Evolutionary conservation across 2,888 invertebrate genomes (phyloP).

Genomic region (Apomyelois bistriatella): DNA sequence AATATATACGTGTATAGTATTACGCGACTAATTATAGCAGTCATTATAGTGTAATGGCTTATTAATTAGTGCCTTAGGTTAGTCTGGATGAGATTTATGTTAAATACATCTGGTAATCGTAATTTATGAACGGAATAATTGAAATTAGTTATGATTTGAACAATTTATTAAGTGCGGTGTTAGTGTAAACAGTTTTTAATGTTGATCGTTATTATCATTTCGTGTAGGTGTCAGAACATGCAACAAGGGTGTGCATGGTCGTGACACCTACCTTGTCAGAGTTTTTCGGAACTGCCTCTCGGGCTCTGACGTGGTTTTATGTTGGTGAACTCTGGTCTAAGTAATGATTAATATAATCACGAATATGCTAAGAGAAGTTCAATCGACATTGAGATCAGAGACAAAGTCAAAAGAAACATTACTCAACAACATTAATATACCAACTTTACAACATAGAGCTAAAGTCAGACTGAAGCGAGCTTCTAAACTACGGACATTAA

Average conservation of each 20-base stretch:
- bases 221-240: too few species aligned
- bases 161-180: too few species aligned
- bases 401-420: not conserved
- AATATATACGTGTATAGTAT: slow-evolving; percentile 2
- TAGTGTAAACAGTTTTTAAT: too few species aligned
- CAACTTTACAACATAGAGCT: not conserved
- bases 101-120: slow-evolving; percentile 11
- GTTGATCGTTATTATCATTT: too few species aligned
- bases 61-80: slow-evolving; percentile 14
- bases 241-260: too few species aligned
- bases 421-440: not conserved
- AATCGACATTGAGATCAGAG: too few species aligned
- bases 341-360: too few species aligned
- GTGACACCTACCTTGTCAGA: too few species aligned
- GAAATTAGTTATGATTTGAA: not conserved
- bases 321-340: too few species aligned
- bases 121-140: not conserved
- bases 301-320: too few species aligned
- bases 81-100: slow-evolving; percentile 7
- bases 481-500: not conserved
- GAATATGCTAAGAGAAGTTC: too few species aligned
- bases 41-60: slow-evolving; percentile 1
- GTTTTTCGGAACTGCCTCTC: too few species aligned
- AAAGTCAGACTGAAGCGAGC: not conserved
- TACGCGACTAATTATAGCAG: slow-evolving; percentile 3